Conservation (phyloP, 2,113 vertebrate genomes). For the Zosterops japonicus region DNA sequence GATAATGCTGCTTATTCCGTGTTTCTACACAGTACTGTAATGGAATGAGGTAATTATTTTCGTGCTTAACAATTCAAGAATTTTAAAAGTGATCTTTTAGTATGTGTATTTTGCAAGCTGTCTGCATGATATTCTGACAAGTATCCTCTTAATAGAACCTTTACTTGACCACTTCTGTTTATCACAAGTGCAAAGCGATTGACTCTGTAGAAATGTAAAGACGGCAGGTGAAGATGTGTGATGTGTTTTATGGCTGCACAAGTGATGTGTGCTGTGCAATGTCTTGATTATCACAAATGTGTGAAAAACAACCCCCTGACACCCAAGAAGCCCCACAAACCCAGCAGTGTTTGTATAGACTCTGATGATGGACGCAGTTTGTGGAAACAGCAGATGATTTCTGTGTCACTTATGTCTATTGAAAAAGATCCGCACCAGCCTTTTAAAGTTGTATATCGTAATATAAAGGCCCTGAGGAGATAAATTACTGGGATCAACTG, state of each 20-base stretch:
- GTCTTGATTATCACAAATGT: slow-evolving; percentile 75
- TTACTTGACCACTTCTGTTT: slow-evolving; percentile 62
- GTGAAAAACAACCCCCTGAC: background rate
- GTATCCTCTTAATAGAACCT: slow-evolving; percentile 51
- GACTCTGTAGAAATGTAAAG: slow-evolving; percentile 24
- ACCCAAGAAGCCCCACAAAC: background rate
- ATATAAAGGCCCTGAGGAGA: slow-evolving; percentile 19
- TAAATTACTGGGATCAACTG: slow-evolving; percentile 19
- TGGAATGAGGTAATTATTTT: slow-evolving; percentile 69
- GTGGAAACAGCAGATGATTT: background rate
- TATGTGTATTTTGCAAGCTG: slow-evolving; percentile 66
- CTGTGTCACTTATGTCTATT: background rate
- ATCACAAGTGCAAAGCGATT: slow-evolving; percentile 54
- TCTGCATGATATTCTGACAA: slow-evolving; percentile 69
- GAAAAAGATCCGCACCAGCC: background rate
- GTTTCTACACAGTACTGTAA: slow-evolving; percentile 64
- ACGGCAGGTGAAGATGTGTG: slow-evolving; percentile 27
- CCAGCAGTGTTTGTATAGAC: slow-evolving; percentile 74
- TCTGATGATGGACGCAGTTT: slow-evolving; percentile 68
- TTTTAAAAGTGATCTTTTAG: slow-evolving; percentile 29
- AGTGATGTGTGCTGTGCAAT: slow-evolving; percentile 44
- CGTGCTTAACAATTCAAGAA: slow-evolving; percentile 40
- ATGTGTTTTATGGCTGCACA: slow-evolving; percentile 54
- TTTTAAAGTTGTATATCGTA: background rate
- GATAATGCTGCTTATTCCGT: slow-evolving; percentile 61